Conservation (phyloP, 2,888 invertebrate genomes). For the Neoitamus cyanurus region DNA sequence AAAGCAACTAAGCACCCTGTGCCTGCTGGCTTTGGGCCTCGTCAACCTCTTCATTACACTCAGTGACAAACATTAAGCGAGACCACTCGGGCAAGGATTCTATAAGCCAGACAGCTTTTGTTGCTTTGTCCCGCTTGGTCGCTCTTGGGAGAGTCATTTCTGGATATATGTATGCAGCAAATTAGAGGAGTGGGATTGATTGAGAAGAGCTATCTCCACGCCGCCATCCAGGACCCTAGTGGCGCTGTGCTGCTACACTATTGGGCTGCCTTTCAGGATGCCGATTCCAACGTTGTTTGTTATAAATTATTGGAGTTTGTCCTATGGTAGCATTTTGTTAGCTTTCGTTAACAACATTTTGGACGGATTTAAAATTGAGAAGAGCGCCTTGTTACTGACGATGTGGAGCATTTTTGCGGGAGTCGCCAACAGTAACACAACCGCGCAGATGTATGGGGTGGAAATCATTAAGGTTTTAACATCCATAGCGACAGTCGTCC, state of each 20-base stretch:
- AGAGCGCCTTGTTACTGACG: constrained; percentile 59
- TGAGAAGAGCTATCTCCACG: constrained; percentile 56
- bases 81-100: not conserved
- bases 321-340: constrained; percentile 58
- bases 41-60: not conserved
- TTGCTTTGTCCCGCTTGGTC: constrained; percentile 56
- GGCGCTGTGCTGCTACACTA: constrained; percentile 59
- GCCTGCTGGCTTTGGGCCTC: not conserved
- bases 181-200: constrained; percentile 54
- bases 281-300: not conserved
- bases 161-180: constrained; percentile 48
- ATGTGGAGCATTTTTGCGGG: constrained; percentile 61
- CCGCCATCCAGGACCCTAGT: constrained; percentile 59
- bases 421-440: not conserved
- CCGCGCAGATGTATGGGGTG: not conserved
- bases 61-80: not conserved
- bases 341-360: constrained; percentile 58
- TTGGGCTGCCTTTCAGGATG: constrained; percentile 53
- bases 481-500: constrained; percentile 56
- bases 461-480: constrained; percentile 53
- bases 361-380: constrained; percentile 60
- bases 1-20: not conserved
- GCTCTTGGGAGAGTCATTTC: constrained; percentile 57
- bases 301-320: constrained; percentile 48
- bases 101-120: not conserved